These are phyloP conservation scores for Colostygia pectinataria DNA, from an alignment of 2,888 invertebrate species.

Conservation along the genomic window DNA sequence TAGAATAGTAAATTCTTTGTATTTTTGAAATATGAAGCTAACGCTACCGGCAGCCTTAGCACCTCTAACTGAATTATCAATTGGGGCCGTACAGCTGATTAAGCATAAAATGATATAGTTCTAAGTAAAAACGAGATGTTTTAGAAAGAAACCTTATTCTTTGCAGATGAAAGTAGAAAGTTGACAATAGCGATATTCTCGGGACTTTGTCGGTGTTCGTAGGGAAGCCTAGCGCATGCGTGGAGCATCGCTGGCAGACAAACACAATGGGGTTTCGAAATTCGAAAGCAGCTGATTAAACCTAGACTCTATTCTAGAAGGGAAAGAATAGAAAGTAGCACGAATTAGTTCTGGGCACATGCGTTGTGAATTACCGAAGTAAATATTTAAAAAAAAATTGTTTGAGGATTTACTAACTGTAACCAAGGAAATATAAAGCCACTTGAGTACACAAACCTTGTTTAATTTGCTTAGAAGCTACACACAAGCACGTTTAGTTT, in stretches of 20 bases:
- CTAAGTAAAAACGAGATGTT: constrained; percentile 41
- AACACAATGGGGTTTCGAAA: constrained; percentile 53
- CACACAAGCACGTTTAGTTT: constrained; percentile 18
- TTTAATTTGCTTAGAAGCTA: constrained; percentile 30
- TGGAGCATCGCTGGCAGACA: constrained; percentile 37
- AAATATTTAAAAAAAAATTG: constrained; percentile 64
- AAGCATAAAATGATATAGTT: constrained; percentile 65
- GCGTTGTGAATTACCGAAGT: constrained; percentile 50
- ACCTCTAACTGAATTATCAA: constrained; percentile 75
- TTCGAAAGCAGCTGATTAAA: constrained; percentile 30
- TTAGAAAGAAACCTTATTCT: constrained; percentile 59
- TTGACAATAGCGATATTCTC: constrained; percentile 46
- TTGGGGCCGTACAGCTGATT: constrained; percentile 76
- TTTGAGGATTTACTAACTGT: constrained; percentile 61
- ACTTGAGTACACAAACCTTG: constrained; percentile 48
- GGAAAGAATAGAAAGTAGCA: constrained; percentile 36
- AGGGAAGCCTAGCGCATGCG: constrained; percentile 67
- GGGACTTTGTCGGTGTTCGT: constrained; percentile 55
- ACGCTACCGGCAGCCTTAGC: constrained; percentile 59
- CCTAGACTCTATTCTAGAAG: constrained; percentile 39
- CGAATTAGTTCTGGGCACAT: constrained; percentile 45
- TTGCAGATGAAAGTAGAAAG: constrained; percentile 44
- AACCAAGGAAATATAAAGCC: constrained; percentile 56
- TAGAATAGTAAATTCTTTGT: background rate
- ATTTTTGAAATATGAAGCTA: constrained; percentile 42